A percentile compares a stretch with the other conserved stretches of the same genome.
Conservation (phyloP, 2,113 vertebrate genomes). For the Cacatua alba region DNA sequence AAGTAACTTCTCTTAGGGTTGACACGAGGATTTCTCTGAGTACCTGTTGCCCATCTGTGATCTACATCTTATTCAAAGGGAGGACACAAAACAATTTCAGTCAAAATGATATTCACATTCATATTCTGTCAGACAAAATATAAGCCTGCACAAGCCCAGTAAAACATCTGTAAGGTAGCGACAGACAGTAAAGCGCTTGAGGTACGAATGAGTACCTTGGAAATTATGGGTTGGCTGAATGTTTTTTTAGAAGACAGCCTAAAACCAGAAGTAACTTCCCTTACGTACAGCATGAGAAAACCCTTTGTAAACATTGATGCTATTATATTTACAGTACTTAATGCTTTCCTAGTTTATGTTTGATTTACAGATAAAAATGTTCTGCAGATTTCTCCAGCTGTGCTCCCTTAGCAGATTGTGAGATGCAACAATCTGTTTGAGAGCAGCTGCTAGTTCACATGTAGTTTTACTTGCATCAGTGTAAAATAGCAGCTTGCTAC, state of each 20-base stretch:
- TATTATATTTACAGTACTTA: slow-evolving; percentile 18
- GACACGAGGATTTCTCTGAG: neutral
- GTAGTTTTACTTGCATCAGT: slow-evolving; percentile 68
- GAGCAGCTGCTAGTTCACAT: slow-evolving; percentile 71
- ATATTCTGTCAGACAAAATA: neutral
- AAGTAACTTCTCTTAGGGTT: neutral
- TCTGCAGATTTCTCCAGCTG: slow-evolving; percentile 70
- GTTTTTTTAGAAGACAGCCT: neutral
- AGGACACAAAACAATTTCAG: neutral
- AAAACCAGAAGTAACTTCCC: neutral
- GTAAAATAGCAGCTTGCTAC: slow-evolving; percentile 65
- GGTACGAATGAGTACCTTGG: neutral
- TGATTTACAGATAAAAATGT: slow-evolving; percentile 68
- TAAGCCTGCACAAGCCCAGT: neutral
- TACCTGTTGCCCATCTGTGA: neutral
- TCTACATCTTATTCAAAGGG: neutral
- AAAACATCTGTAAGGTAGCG: neutral
- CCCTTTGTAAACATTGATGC: neutral
- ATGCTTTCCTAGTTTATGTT: slow-evolving; percentile 48
- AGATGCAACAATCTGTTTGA: slow-evolving; percentile 52
- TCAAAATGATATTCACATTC: neutral
- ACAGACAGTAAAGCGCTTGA: neutral
- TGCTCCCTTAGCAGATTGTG: slow-evolving; percentile 34
- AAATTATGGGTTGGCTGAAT: neutral
- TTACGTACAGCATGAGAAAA: neutral